These are phyloP conservation scores for Hycleus cichorii DNA, from an alignment of 1,140 invertebrate species.

Conservation along the genomic window DNA sequence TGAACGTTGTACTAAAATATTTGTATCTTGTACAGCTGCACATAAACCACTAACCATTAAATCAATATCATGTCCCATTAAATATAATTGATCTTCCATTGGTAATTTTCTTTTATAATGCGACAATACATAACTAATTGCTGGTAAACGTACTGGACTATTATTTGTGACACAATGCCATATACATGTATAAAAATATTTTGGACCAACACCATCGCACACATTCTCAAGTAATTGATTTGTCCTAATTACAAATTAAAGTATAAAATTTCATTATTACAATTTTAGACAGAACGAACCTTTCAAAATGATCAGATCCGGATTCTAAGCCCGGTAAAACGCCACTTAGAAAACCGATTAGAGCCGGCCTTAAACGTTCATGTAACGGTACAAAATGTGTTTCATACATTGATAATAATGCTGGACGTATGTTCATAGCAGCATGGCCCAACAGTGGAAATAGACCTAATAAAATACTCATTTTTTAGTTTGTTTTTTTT, in stretches of 20 bases:
- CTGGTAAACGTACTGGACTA: constrained; percentile 75
- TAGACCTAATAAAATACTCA: constrained; percentile 51
- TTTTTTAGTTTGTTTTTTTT: no score
- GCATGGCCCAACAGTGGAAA: constrained; percentile 86
- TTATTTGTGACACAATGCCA: constrained; percentile 84
- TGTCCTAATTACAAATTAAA: constrained; percentile 48
- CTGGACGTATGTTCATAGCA: constrained; percentile 83
- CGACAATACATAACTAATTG: constrained; percentile 70
- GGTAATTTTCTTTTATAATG: constrained; percentile 77
- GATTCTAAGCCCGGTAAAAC: constrained; percentile 84
- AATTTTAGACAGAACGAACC: constrained; percentile 40
- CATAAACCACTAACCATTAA: constrained; percentile 60
- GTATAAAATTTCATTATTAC: background rate
- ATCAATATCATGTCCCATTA: constrained; percentile 81
- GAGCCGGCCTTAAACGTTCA: constrained; percentile 68
- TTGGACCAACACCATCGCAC: constrained; percentile 68
- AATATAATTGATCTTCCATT: constrained; percentile 78
- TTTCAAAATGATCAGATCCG: constrained; percentile 83
- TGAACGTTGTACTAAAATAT: constrained; percentile 80
- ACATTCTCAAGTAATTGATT: constrained; percentile 72
- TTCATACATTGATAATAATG: constrained; percentile 82
- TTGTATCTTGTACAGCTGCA: constrained; percentile 69
- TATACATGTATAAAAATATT: constrained; percentile 80
- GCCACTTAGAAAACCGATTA: constrained; percentile 81
- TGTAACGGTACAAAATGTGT: constrained; percentile 84